Percentiles rank a stretch among this genome's conserved stretches.
These are phyloP conservation scores for Stomatorhinus ivindoensis DNA, from an alignment of 2,113 vertebrate species.

Conservation along the genomic window DNA sequence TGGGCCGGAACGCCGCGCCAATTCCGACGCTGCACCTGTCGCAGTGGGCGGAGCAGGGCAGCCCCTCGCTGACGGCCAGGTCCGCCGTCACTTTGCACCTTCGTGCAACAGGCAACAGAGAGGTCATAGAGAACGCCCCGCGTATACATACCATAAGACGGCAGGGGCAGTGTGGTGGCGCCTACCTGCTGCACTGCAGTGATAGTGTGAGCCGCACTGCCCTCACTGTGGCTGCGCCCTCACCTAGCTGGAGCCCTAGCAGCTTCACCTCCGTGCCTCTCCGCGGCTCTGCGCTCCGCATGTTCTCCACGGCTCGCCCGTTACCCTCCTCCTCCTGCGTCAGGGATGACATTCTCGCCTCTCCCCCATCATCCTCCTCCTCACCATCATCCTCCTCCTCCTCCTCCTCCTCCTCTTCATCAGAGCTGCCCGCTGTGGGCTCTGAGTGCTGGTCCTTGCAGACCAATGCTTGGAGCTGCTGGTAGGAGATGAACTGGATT, in stretches of 20 bases:
- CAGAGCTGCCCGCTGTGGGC: slow-evolving; percentile 15
- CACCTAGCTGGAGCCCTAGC: slow-evolving; percentile 60
- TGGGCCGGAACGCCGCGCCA: slow-evolving; percentile 54
- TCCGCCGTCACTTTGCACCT: slow-evolving; percentile 70
- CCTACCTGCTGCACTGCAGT: slow-evolving; percentile 62
- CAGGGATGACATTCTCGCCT: background rate
- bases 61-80: slow-evolving; percentile 50
- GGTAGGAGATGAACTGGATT: slow-evolving; percentile 65
- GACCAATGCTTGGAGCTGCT: slow-evolving; percentile 51
- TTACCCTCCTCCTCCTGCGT: slow-evolving; percentile 24
- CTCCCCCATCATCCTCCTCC: slow-evolving; percentile 10
- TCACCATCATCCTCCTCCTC: slow-evolving; percentile 19
- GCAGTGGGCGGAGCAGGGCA: slow-evolving; percentile 57
- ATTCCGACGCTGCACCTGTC: slow-evolving; percentile 63
- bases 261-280: slow-evolving; percentile 66
- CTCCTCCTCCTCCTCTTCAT: slow-evolving; percentile 22
- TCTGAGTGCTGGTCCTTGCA: slow-evolving; percentile 18
- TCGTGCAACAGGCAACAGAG: background rate
- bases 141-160: background rate
- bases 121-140: background rate
- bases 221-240: slow-evolving; percentile 58
- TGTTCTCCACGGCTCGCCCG: slow-evolving; percentile 49
- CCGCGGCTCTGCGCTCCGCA: slow-evolving; percentile 50
- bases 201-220: slow-evolving; percentile 56
- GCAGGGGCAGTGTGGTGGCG: too few relatives aligned